Percentiles rank a stretch among this genome's conserved stretches.
phyloP scores from a whole-genome alignment of 2,113 vertebrate genomes.

The Siniperca chuatsi region DNA sequence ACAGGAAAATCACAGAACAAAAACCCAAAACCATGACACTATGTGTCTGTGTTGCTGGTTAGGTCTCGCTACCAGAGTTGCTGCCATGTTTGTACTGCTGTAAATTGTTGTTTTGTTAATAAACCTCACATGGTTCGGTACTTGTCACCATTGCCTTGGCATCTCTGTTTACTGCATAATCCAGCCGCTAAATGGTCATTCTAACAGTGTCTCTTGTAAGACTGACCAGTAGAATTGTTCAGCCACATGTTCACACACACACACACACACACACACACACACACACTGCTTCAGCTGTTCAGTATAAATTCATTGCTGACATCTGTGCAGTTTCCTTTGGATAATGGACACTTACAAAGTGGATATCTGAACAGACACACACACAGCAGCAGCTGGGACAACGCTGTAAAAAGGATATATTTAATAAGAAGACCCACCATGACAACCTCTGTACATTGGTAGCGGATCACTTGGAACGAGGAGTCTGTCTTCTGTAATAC shows the following conservation, averaged over 20 bases:
- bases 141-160: no score
- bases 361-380: neutral
- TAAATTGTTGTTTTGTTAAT: no score
- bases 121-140: no score
- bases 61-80: no score
- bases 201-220: neutral
- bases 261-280: neutral
- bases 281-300: neutral
- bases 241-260: neutral
- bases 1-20: no score
- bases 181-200: no score
- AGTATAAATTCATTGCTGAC: conserved; percentile 6
- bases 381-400: neutral
- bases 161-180: no score
- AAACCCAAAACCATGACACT: no score
- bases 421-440: neutral
- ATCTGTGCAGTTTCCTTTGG: neutral
- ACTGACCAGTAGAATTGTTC: neutral
- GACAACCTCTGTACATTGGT: neutral
- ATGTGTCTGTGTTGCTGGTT: no score
- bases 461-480: neutral
- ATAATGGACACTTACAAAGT: conserved; percentile 1
- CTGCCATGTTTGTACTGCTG: no score
- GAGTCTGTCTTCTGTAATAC: neutral
- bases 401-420: neutral